A percentile compares a stretch with the other conserved stretches of the same genome.
These are phyloP conservation scores for Ornithorhynchus anatinus DNA, from an alignment of 2,113 vertebrate species.

Conservation along the genomic window DNA sequence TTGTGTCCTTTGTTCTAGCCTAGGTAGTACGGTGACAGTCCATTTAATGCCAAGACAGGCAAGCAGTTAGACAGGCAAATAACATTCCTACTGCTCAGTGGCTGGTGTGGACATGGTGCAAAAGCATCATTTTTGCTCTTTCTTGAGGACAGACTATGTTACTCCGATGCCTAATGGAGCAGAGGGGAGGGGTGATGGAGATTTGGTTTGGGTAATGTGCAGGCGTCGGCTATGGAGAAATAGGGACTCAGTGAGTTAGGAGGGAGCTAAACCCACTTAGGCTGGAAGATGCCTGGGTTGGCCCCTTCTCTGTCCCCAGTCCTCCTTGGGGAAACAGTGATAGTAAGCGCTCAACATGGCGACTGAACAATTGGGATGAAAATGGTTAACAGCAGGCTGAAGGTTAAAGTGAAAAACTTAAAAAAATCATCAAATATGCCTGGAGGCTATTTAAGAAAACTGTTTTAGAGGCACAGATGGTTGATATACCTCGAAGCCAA, in stretches of 20 bases:
- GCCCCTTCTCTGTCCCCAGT: not conserved
- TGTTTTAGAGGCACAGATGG: conserved; percentile 84
- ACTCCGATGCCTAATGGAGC: too few relatives aligned
- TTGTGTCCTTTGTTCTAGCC: conserved; percentile 29
- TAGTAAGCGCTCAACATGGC: conserved; percentile 55
- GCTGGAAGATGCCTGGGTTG: not conserved
- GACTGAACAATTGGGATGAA: conserved; percentile 57
- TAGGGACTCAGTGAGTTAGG: too few relatives aligned
- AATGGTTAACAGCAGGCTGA: conserved; percentile 72
- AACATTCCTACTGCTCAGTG: not conserved
- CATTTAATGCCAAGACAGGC: not conserved
- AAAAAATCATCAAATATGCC: conserved; percentile 71
- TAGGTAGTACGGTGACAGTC: not conserved
- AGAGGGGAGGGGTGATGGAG: too few relatives aligned
- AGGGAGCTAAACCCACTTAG: not conserved
- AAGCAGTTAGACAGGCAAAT: conserved; percentile 16
- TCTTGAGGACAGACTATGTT: too few relatives aligned
- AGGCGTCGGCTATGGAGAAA: too few relatives aligned
- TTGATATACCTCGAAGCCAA: conserved; percentile 78
- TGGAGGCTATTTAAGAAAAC: conserved; percentile 81
- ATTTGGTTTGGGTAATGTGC: too few relatives aligned
- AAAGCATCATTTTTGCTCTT: too few relatives aligned
- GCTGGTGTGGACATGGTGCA: not conserved
- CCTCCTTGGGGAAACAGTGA: conserved; percentile 28
- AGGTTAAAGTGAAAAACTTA: conserved; percentile 56